Evolutionary conservation across 64 coral and sea anemone genomes (phyloP), one percentile per base, ranked within the genome.

Genomic region (Montipora cactus): DNA sequence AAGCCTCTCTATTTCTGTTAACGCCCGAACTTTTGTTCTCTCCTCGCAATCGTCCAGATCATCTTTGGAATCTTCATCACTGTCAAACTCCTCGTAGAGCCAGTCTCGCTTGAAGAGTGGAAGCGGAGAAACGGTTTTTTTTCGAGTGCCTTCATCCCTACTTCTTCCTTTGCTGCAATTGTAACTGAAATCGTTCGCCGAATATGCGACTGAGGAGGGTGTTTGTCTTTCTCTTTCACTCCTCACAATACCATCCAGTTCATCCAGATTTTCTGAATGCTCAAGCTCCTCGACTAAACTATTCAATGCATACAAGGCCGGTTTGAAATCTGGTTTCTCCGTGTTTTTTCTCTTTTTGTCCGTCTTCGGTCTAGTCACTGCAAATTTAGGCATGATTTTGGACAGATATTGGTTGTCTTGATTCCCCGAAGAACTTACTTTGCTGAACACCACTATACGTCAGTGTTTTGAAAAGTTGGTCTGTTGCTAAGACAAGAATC

Each of bases 1-100:
- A 11, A 76, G 77, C 49, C 80, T 79, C 19, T 87, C 83, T 49
- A 93, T 19, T 22, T 89, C 87, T 5, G 72, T 89, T 18, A 89
- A 19, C 14, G 2, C 7, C 9, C 82, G 87, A 77, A 48, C 25
- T 51, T 77, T 51, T 16, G 73, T 59, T 89, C 71, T 19, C 76
- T 67, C 19, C 55, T 76, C 72, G 53, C 6, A 11, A 6, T 57
- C 5, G 59, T 5, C 14, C 20, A 28, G 59, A 64, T 73, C 9
- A 7, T 78, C 72, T 67, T 77, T 50, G 59, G 12, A 45, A 50
- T 89, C 74, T 78, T 78, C 73, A 67, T 89, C 87, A 8, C 72
- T 74, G 49, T 58, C 87, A 37, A 78, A 78, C 37, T 16, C 16
- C 13, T 79, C 23, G 0, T 77, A 78, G 18, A 67, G n/a, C 12